These are phyloP conservation scores for Aphelenchoides bicaudatus DNA, from an alignment of 2,888 invertebrate genomes.

Conservation along the genomic window DNA sequence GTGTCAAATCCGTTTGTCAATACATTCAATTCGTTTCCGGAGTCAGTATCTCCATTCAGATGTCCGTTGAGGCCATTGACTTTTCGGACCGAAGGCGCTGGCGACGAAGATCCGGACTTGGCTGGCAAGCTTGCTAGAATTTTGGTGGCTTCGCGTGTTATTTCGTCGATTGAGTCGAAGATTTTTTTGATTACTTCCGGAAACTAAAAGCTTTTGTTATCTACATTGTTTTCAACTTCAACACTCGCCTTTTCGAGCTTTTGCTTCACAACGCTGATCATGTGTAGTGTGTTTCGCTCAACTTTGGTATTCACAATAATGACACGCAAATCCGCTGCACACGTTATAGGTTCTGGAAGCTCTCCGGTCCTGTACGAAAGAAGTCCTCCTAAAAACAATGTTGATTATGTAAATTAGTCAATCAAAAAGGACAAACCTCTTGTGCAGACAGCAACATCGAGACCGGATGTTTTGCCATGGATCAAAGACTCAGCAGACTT, in stretches of 20 bases:
- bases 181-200: constrained; percentile 71
- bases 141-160: constrained; percentile 66
- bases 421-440: constrained; percentile 68
- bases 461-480: constrained; percentile 87
- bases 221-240: background rate
- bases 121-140: constrained; percentile 32
- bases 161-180: constrained; percentile 72
- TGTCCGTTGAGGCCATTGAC: background rate
- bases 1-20: constrained; percentile 5
- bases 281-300: constrained; percentile 74
- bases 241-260: constrained; percentile 67
- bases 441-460: constrained; percentile 86
- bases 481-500: constrained; percentile 80
- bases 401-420: background rate
- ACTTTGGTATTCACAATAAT: constrained; percentile 79
- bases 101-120: constrained; percentile 6
- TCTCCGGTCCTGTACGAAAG: constrained; percentile 4
- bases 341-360: constrained; percentile 8
- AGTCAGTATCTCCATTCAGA: background rate
- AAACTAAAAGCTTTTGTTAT: constrained; percentile 63
- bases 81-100: background rate
- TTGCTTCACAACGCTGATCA: constrained; percentile 67
- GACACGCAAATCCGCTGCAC: constrained; percentile 62
- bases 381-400: constrained; percentile 18
- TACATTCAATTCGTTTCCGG: no score